phyloP scores from a whole-genome alignment of 2,888 invertebrate species.

The Tortrix viridana region DNA sequence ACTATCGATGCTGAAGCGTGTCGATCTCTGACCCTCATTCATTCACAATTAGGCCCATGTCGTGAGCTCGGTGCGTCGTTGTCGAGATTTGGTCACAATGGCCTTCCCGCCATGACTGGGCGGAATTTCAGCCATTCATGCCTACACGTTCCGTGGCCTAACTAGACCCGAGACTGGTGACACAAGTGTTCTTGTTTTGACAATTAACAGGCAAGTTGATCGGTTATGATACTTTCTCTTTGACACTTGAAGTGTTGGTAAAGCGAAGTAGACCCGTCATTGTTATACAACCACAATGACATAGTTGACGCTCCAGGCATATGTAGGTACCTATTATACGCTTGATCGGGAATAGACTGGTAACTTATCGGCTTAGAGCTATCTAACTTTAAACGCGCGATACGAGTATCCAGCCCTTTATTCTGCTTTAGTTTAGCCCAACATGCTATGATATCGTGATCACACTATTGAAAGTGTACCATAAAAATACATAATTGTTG shows the following conservation, averaged over 20 bases:
- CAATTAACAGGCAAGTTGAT: slow-evolving; percentile 35
- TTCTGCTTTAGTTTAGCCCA: too few relatives aligned
- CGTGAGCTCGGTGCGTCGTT: slow-evolving; percentile 64
- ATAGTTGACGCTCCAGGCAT: too few relatives aligned
- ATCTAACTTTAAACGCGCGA: too few relatives aligned
- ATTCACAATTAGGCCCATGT: slow-evolving; percentile 80
- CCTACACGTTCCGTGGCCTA: slow-evolving; percentile 45
- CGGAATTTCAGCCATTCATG: slow-evolving; percentile 76
- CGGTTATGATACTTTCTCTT: slow-evolving; percentile 24
- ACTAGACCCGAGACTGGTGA: slow-evolving; percentile 38
- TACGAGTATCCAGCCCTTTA: too few relatives aligned
- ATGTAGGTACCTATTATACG: too few relatives aligned
- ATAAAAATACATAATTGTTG: too few relatives aligned
- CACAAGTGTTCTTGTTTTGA: slow-evolving; percentile 38
- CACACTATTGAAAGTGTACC: too few relatives aligned
- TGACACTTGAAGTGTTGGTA: background rate
- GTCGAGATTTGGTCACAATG: slow-evolving; percentile 78
- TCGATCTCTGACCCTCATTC: slow-evolving; percentile 80
- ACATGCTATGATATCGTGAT: too few relatives aligned
- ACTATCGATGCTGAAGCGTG: slow-evolving; percentile 57
- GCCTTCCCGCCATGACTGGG: slow-evolving; percentile 76
- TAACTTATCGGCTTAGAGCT: too few relatives aligned
- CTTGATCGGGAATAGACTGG: too few relatives aligned
- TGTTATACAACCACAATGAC: too few relatives aligned
- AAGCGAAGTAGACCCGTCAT: background rate